These are phyloP conservation scores for Myotis brandtii DNA, from an alignment of 2,113 vertebrate genomes.

Conservation along the genomic window DNA sequence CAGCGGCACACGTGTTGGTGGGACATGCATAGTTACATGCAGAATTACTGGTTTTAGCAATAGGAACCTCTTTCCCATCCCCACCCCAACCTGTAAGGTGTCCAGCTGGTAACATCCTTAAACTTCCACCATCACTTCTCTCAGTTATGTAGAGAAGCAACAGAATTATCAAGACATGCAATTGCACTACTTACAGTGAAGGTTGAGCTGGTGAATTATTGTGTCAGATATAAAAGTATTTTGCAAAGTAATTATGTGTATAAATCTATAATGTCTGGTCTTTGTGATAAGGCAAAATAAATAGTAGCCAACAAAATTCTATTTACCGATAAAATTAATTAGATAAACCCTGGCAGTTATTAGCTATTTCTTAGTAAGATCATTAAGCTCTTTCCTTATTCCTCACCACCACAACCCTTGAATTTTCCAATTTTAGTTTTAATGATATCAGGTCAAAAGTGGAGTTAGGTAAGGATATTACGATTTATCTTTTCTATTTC, in stretches of 20 bases:
- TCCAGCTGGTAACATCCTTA: neutral
- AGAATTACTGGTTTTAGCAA: neutral
- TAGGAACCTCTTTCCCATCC: neutral
- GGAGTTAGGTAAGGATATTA: neutral
- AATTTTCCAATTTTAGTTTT: constrained; percentile 47
- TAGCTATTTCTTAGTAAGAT: constrained; percentile 55
- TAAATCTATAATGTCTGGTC: neutral
- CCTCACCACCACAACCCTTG: neutral
- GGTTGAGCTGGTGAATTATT: neutral
- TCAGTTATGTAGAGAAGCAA: neutral
- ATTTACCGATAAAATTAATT: neutral
- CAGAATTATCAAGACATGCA: neutral
- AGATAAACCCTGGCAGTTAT: neutral
- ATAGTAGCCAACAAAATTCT: neutral
- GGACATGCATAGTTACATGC: neutral
- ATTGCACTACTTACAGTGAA: neutral
- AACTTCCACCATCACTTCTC: neutral
- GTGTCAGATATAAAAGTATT: constrained; percentile 8
- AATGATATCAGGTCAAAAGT: constrained; percentile 3
- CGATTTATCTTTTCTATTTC: constrained; percentile 6
- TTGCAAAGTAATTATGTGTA: neutral
- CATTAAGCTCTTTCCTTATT: neutral
- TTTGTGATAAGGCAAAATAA: constrained; percentile 45
- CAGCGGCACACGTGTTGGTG: neutral
- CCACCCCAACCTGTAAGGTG: neutral